Percentiles rank a stretch among this genome's conserved stretches.
phyloP scores from a whole-genome alignment of 2,888 invertebrate species.

The Patella caerulea region DNA sequence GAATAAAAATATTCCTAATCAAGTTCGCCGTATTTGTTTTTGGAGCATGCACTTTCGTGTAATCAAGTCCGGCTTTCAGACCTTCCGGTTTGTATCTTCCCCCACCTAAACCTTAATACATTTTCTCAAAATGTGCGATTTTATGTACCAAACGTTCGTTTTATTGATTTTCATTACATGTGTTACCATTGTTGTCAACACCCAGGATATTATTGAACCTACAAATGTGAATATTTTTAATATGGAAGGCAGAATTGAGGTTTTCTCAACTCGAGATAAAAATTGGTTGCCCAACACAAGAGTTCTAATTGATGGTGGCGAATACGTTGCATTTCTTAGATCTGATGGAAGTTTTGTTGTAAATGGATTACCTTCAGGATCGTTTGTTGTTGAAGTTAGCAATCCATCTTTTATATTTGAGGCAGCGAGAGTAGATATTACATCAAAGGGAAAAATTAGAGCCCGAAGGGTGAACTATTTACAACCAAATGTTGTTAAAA shows the following conservation, averaged over 20 bases:
- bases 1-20: too few relatives aligned
- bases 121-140: too few relatives aligned
- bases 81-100: too few relatives aligned
- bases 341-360: constrained; percentile 93
- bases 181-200: constrained; percentile 13
- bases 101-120: too few relatives aligned
- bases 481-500: constrained; percentile 86
- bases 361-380: constrained; percentile 78
- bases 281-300: constrained; percentile 67
- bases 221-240: constrained; percentile 46
- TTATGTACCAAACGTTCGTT: too few relatives aligned
- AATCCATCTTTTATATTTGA: constrained; percentile 94
- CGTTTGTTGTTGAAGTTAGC: constrained; percentile 92
- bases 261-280: constrained; percentile 63
- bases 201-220: constrained; percentile 36
- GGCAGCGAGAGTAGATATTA: constrained; percentile 95
- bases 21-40: too few relatives aligned
- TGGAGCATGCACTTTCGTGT: too few relatives aligned
- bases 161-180: too few relatives aligned
- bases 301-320: constrained; percentile 87
- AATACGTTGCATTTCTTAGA: constrained; percentile 87
- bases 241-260: constrained; percentile 67
- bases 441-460: constrained; percentile 95
- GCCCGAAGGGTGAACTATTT: constrained; percentile 95
- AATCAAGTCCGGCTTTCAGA: too few relatives aligned